These are phyloP conservation scores for Microtus californicus DNA, from an alignment of 2,797 vertebrate genomes.

Conservation along the genomic window DNA sequence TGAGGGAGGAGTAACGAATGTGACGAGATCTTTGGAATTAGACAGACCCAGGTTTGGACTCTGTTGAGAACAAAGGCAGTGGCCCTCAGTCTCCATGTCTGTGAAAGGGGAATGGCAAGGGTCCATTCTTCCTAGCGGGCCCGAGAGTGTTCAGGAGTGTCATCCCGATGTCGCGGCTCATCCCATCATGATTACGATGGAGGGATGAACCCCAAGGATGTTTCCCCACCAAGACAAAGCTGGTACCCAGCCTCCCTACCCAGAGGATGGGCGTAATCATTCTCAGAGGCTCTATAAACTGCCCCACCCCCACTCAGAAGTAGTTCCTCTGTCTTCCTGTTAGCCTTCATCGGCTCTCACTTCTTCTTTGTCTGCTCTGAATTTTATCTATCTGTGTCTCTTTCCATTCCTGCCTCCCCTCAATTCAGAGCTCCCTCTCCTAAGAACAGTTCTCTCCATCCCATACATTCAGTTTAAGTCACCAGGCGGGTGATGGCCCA, in stretches of 20 bases:
- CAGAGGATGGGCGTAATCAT: background rate
- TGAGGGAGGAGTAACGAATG: background rate
- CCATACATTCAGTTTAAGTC: background rate
- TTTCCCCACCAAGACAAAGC: background rate
- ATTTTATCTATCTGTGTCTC: background rate
- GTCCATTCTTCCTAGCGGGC: background rate
- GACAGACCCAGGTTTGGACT: background rate
- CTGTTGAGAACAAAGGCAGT: slow-evolving; percentile 34
- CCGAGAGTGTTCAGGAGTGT: background rate
- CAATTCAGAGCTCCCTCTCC: background rate
- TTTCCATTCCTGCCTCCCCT: background rate
- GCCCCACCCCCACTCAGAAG: background rate
- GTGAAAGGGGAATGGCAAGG: background rate
- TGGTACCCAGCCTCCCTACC: background rate
- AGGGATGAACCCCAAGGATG: background rate
- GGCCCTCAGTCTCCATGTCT: slow-evolving; percentile 53
- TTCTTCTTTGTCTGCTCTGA: background rate
- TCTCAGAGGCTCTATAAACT: slow-evolving; percentile 30
- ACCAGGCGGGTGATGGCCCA: background rate
- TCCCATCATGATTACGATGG: background rate
- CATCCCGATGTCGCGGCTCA: background rate
- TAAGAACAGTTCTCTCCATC: background rate
- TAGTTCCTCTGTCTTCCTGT: background rate
- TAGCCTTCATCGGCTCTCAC: background rate
- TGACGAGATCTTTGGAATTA: slow-evolving; percentile 33